These are phyloP conservation scores for Hedya salicella DNA, from an alignment of 2,888 invertebrate species.

Conservation along the genomic window DNA sequence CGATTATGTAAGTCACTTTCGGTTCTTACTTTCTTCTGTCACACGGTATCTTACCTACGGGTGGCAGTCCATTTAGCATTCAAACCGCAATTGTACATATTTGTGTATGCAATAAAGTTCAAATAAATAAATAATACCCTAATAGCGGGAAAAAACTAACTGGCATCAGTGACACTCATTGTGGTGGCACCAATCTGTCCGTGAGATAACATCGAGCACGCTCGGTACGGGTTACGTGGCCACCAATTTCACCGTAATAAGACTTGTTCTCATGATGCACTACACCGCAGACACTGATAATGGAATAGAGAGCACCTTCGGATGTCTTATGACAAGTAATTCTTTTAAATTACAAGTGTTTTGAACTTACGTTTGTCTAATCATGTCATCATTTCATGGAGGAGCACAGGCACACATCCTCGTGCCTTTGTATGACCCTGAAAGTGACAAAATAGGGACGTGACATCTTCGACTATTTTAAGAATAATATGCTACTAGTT, in stretches of 20 bases:
- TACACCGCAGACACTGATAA: slow-evolving; percentile 24
- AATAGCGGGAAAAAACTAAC: slow-evolving; percentile 5
- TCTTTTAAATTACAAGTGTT: slow-evolving; percentile 1
- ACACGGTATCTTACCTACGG: no score
- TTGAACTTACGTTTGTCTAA: not conserved
- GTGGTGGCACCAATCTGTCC: slow-evolving; percentile 55
- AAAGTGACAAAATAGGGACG: no score
- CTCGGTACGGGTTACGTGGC: slow-evolving; percentile 71
- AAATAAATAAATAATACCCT: no score
- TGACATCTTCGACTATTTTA: no score
- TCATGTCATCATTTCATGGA: not conserved
- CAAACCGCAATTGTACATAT: no score
- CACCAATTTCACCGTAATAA: slow-evolving; percentile 74
- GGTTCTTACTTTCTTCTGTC: no score
- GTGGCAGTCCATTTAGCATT: no score
- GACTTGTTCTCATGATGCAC: slow-evolving; percentile 75
- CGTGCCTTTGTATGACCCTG: no score
- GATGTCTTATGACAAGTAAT: slow-evolving; percentile 11
- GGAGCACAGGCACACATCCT: no score
- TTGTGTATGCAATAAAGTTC: no score
- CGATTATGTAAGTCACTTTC: no score
- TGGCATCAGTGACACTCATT: slow-evolving; percentile 21
- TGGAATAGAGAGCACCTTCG: slow-evolving; percentile 34
- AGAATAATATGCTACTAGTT: no score
- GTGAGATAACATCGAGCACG: slow-evolving; percentile 70